These are phyloP conservation scores for Empidonax alnorum DNA, from an alignment of 2,113 vertebrate genomes.

Conservation along the genomic window DNA sequence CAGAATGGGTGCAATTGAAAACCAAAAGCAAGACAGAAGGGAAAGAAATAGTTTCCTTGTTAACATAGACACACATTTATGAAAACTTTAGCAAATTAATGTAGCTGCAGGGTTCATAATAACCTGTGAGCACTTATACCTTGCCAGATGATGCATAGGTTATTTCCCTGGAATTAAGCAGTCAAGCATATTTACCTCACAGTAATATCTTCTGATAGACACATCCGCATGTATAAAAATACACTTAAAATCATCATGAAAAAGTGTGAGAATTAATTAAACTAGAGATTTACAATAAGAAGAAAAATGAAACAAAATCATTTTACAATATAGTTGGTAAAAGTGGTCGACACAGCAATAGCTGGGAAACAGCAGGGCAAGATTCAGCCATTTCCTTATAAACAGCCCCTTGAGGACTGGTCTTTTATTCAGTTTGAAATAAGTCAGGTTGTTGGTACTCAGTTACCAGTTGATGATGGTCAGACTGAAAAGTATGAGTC, in stretches of 20 bases:
- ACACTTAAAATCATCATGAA: neutral
- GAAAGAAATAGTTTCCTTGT: neutral
- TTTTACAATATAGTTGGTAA: rapidly evolving
- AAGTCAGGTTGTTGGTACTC: neutral
- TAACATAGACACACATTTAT: neutral
- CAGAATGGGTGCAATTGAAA: constrained; percentile 9
- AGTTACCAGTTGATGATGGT: neutral
- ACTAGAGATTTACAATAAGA: neutral
- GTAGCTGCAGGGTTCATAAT: constrained; percentile 31
- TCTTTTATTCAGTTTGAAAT: neutral
- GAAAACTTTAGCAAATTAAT: constrained; percentile 41
- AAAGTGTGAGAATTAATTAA: neutral
- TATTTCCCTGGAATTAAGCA: constrained; percentile 53
- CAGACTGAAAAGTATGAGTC: neutral
- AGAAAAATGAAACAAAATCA: neutral
- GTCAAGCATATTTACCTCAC: neutral
- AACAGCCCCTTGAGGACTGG: neutral
- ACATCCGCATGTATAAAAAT: neutral
- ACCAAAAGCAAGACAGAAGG: neutral
- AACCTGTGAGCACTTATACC: neutral
- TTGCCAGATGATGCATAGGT: constrained; percentile 23
- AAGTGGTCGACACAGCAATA: neutral
- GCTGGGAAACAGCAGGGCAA: neutral
- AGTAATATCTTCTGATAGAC: constrained; percentile 22
- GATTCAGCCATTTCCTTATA: neutral